phyloP scores from a whole-genome alignment of 2,113 vertebrate species.

The Dicrurus megarhynchus region DNA sequence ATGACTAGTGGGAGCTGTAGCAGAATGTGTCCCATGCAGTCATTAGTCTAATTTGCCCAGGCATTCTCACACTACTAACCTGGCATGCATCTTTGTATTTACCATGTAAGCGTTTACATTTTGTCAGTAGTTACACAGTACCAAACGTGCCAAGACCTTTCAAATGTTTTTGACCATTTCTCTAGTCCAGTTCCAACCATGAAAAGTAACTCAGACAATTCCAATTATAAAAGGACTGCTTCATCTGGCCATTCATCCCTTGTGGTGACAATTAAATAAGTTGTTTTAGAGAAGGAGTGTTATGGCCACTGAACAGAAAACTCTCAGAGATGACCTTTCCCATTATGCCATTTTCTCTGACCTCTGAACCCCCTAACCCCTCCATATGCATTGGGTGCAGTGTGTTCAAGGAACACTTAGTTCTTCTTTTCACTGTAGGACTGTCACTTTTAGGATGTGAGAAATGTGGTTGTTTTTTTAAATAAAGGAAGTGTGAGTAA shows the following conservation, averaged over 20 bases:
- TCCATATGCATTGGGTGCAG: background rate
- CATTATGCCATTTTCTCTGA: background rate
- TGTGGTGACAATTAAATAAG: background rate
- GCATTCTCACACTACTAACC: background rate
- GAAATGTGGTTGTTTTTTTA: background rate
- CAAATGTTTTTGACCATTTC: background rate
- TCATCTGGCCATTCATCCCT: background rate
- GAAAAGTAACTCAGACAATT: background rate
- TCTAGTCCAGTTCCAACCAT: background rate
- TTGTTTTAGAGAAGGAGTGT: background rate
- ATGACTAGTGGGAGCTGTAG: background rate
- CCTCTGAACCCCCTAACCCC: background rate
- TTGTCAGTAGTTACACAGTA: background rate
- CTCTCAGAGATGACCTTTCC: background rate
- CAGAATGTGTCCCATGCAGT: background rate
- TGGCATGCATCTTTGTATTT: background rate
- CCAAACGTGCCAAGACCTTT: background rate
- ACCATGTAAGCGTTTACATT: background rate
- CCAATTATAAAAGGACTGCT: background rate
- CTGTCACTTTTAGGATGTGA: background rate
- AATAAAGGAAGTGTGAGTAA: slow-evolving; percentile 47
- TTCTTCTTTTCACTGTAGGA: background rate
- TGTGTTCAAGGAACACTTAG: background rate
- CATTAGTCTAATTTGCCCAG: background rate
- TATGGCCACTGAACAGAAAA: background rate